These are phyloP conservation scores for Synanthedon formicaeformis DNA, from an alignment of 2,888 invertebrate genomes.

Conservation along the genomic window DNA sequence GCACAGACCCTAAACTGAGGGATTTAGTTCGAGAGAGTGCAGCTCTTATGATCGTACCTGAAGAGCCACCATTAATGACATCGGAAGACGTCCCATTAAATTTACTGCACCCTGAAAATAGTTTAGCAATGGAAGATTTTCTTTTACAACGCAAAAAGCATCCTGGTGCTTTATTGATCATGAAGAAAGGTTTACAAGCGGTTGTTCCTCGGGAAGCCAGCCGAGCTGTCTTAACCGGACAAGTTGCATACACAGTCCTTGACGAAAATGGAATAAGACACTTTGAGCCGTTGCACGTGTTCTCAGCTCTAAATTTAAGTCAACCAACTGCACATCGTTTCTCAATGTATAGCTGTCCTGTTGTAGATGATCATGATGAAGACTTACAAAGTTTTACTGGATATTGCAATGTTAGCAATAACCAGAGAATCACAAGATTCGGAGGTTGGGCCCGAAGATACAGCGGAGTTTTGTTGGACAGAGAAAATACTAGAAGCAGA, in stretches of 20 bases:
- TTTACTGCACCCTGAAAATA: slow-evolving; percentile 76
- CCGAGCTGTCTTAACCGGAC: slow-evolving; percentile 78
- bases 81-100: slow-evolving; percentile 79
- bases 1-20: slow-evolving; percentile 76
- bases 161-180: slow-evolving; percentile 75
- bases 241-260: slow-evolving; percentile 80
- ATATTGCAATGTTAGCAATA: slow-evolving; percentile 59
- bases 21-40: slow-evolving; percentile 81
- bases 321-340: slow-evolving; percentile 75
- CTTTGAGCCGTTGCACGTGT: slow-evolving; percentile 81
- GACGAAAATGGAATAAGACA: slow-evolving; percentile 82
- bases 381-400: slow-evolving; percentile 57
- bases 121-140: slow-evolving; percentile 82
- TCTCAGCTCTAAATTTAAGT: slow-evolving; percentile 76
- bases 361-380: slow-evolving; percentile 65
- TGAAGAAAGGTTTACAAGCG: slow-evolving; percentile 80
- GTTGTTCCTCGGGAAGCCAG: slow-evolving; percentile 83
- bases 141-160: slow-evolving; percentile 71
- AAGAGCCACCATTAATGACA: slow-evolving; percentile 70
- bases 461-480: slow-evolving; percentile 48
- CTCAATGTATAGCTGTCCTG: slow-evolving; percentile 75
- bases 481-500: slow-evolving; percentile 52
- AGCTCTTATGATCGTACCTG: slow-evolving; percentile 75
- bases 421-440: slow-evolving; percentile 54
- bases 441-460: slow-evolving; percentile 58